Percentiles rank a stretch among this genome's conserved stretches.
phyloP scores from a whole-genome alignment of 2,888 invertebrate species.

The Seira musarum region DNA sequence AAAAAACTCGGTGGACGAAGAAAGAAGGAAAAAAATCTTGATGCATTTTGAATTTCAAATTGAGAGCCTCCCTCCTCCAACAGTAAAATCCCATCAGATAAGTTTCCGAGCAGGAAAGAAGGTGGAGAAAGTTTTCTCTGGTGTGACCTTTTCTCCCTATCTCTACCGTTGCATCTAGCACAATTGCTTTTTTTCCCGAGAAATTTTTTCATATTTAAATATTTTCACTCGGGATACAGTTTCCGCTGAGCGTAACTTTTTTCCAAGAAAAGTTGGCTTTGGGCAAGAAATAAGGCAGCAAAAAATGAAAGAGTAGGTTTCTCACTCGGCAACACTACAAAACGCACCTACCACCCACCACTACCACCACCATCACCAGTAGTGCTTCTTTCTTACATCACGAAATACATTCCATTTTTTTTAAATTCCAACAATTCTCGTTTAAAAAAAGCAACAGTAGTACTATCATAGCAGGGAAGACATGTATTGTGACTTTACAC shows the following conservation, averaged over 20 bases:
- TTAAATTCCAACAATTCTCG: too few species aligned
- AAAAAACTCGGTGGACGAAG: slow-evolving; percentile 7
- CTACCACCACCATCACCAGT: too few species aligned
- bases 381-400: too few species aligned
- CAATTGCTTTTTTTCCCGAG: neutral
- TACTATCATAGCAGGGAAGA: too few species aligned
- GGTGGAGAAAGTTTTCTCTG: slow-evolving; percentile 29
- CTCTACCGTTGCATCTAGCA: slow-evolving; percentile 3
- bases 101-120: slow-evolving; percentile 57
- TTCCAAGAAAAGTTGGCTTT: slow-evolving; percentile 9
- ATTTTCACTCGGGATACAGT: slow-evolving; percentile 51
- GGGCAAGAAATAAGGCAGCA: too few species aligned
- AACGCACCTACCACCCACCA: too few species aligned
- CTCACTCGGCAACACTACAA: slow-evolving; percentile 17
- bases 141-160: slow-evolving; percentile 24
- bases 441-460: too few species aligned
- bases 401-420: too few species aligned
- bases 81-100: slow-evolving; percentile 58
- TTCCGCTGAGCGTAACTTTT: neutral
- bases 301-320: neutral
- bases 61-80: slow-evolving; percentile 36
- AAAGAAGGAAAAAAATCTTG: slow-evolving; percentile 39
- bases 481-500: too few species aligned
- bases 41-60: slow-evolving; percentile 63
- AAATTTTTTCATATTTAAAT: slow-evolving; percentile 51